Conservation (phyloP, 2,113 vertebrate species). For the Oncorhynchus tshawytscha region DNA sequence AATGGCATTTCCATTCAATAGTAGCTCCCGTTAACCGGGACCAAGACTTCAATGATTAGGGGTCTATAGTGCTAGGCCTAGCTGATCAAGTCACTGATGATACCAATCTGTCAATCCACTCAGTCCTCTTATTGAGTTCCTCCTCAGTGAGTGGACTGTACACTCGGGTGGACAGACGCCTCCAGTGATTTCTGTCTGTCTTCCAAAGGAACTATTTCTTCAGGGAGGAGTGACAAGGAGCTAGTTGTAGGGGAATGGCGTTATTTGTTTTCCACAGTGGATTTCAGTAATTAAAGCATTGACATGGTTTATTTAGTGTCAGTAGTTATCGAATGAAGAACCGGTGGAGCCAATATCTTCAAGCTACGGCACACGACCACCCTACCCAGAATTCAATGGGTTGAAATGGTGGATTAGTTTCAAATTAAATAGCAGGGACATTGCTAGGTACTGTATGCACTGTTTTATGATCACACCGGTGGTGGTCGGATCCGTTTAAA, state of each 20-base stretch:
- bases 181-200: constrained; percentile 45
- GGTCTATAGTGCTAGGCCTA: neutral
- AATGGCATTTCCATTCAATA: constrained; percentile 52
- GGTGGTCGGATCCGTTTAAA: no score
- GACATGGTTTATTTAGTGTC: neutral
- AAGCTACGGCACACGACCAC: neutral
- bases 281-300: neutral
- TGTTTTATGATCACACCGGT: no score
- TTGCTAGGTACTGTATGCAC: no score
- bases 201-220: constrained; percentile 55
- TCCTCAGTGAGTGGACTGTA: constrained; percentile 42
- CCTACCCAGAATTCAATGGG: neutral
- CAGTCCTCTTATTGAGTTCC: constrained; percentile 58
- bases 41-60: constrained; percentile 50
- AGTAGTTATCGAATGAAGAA: neutral
- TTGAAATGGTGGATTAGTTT: no score
- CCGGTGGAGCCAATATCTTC: neutral
- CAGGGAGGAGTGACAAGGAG: neutral
- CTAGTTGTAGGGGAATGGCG: neutral
- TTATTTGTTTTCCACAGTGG: neutral
- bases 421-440: no score
- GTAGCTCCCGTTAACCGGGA: constrained; percentile 51
- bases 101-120: constrained; percentile 39
- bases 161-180: constrained; percentile 34
- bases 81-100: neutral